Evolutionary conservation across 2,888 invertebrate species (phyloP).

Genomic region (Mellilla xanthometata): DNA sequence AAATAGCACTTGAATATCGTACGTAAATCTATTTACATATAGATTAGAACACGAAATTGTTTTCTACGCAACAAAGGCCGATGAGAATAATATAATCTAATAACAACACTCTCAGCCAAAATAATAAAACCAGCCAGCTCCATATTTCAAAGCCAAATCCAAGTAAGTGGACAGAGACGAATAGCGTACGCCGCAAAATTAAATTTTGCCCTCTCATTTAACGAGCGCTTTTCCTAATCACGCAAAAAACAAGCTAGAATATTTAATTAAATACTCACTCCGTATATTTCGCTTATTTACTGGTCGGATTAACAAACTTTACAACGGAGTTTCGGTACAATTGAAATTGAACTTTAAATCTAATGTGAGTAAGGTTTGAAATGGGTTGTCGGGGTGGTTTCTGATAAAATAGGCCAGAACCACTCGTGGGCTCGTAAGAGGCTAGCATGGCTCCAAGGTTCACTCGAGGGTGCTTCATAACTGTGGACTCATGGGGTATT

Average conservation of each 20-base stretch:
- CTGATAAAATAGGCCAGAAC: slow-evolving; percentile 57
- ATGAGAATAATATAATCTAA: too few species aligned
- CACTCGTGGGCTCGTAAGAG: slow-evolving; percentile 41
- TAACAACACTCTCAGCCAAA: background rate
- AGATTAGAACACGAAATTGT: too few species aligned
- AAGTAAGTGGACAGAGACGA: slow-evolving; percentile 2
- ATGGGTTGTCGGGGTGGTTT: slow-evolving; percentile 17
- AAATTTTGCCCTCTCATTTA: slow-evolving; percentile 8
- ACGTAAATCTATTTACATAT: too few species aligned
- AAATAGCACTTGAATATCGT: too few species aligned
- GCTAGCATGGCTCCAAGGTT: slow-evolving; percentile 29
- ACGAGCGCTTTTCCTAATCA: slow-evolving; percentile 5
- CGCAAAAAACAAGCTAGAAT: slow-evolving; percentile 13
- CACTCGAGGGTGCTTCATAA: slow-evolving; percentile 46
- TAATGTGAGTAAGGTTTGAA: slow-evolving; percentile 31
- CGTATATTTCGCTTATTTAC: slow-evolving; percentile 20
- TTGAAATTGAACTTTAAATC: slow-evolving; percentile 30
- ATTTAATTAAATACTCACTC: slow-evolving; percentile 34
- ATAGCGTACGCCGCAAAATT: slow-evolving; percentile 4
- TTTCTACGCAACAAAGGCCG: too few species aligned
- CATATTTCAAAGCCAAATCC: background rate
- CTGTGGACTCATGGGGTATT: slow-evolving; percentile 50
- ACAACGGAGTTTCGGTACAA: background rate
- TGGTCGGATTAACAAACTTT: slow-evolving; percentile 33
- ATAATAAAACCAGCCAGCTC: background rate